Conservation (phyloP, 2,113 vertebrate species). For the Caretta caretta region DNA sequence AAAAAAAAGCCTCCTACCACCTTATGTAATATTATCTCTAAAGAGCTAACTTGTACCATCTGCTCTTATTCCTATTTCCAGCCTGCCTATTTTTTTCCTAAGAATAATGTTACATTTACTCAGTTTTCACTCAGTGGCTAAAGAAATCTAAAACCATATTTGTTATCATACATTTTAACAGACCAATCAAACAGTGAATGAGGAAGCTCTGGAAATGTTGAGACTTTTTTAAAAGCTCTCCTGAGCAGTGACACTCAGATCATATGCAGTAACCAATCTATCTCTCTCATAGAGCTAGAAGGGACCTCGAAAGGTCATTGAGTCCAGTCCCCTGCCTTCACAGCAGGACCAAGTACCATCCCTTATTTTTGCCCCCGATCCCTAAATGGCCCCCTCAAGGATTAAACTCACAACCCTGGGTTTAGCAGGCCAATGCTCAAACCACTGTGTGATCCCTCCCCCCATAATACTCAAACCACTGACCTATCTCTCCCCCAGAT, state of each 20-base stretch:
- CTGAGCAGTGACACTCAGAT: background rate
- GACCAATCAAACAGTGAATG: slow-evolving; percentile 52
- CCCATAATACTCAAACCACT: too few relatives aligned
- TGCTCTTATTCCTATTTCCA: slow-evolving; percentile 64
- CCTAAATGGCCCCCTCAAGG: too few relatives aligned
- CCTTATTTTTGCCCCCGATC: too few relatives aligned
- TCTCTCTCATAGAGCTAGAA: too few relatives aligned
- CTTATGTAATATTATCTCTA: slow-evolving; percentile 65
- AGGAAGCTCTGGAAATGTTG: slow-evolving; percentile 28
- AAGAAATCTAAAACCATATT: slow-evolving; percentile 40
- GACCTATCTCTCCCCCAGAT: background rate
- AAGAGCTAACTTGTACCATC: slow-evolving; percentile 62
- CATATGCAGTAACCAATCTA: background rate
- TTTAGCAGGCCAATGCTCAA: too few relatives aligned
- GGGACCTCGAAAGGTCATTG: too few relatives aligned
- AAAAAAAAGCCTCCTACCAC: slow-evolving; percentile 49
- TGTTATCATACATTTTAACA: slow-evolving; percentile 40
- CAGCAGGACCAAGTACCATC: too few relatives aligned
- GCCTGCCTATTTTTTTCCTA: slow-evolving; percentile 19
- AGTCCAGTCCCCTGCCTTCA: too few relatives aligned
- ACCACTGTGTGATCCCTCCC: too few relatives aligned
- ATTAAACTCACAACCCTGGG: too few relatives aligned
- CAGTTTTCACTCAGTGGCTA: slow-evolving; percentile 40
- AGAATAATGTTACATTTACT: slow-evolving; percentile 2
- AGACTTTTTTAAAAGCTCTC: slow-evolving; percentile 24